A percentile compares a stretch with the other conserved stretches of the same genome.
phyloP scores from a whole-genome alignment of 2,113 vertebrate species.

The Myotis brandtii region DNA sequence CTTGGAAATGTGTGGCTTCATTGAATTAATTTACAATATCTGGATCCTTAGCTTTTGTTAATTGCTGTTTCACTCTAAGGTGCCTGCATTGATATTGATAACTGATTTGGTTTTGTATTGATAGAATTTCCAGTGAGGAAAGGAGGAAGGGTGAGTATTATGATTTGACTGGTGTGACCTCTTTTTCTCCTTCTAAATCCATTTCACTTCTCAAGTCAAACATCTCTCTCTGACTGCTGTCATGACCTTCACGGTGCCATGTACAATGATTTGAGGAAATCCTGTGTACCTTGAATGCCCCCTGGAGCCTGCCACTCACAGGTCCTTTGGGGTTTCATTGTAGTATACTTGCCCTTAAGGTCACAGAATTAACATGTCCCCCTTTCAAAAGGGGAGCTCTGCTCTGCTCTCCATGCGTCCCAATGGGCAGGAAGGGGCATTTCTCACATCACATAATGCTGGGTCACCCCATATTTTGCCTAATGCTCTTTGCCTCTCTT shows the following conservation, averaged over 20 bases:
- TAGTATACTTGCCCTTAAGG: background rate
- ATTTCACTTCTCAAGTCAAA: conserved; percentile 34
- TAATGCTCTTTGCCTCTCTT: background rate
- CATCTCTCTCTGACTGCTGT: background rate
- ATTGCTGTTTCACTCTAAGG: background rate
- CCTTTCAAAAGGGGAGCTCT: background rate
- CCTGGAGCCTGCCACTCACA: background rate
- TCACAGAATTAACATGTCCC: background rate
- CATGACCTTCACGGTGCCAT: background rate
- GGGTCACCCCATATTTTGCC: background rate
- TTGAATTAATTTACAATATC: background rate
- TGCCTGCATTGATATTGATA: background rate
- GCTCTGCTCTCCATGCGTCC: background rate
- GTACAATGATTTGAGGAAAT: background rate
- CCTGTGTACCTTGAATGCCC: background rate
- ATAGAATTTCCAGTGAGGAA: background rate
- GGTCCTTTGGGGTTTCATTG: background rate
- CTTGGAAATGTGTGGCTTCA: background rate
- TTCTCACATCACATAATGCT: background rate
- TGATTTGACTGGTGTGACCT: background rate
- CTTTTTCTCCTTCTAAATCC: conserved; percentile 28
- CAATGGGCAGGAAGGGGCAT: background rate
- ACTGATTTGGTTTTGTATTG: background rate
- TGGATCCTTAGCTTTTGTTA: background rate
- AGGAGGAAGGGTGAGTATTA: background rate